phyloP scores from a whole-genome alignment of 2,113 vertebrate species.

The Gallinago media region DNA sequence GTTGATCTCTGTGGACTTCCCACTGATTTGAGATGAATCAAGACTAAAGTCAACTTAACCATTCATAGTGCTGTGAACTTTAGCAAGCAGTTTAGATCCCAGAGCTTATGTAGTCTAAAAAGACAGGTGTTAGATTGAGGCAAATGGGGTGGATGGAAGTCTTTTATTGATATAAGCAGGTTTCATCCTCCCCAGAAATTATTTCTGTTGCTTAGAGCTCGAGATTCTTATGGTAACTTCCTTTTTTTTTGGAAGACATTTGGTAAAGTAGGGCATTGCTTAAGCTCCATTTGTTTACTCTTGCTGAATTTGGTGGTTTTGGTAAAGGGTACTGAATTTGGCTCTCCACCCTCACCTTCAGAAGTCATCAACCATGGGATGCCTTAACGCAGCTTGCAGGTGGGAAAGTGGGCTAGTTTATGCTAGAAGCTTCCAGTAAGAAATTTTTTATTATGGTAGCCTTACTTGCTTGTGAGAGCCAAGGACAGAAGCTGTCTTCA shows the following conservation, averaged over 20 bases:
- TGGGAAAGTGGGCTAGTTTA: not conserved
- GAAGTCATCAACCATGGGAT: not conserved
- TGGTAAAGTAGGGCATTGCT: not conserved
- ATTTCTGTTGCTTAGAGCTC: not conserved
- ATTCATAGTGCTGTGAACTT: not conserved
- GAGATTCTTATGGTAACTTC: not conserved
- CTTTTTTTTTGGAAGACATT: not conserved
- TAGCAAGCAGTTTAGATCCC: not conserved
- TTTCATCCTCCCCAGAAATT: not conserved
- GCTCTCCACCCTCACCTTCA: not conserved
- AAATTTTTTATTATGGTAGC: not conserved
- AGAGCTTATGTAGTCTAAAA: not conserved
- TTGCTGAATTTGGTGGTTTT: not conserved
- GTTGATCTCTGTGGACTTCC: not conserved
- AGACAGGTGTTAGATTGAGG: not conserved
- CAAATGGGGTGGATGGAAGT: not conserved
- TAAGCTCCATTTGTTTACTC: not conserved
- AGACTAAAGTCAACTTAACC: not conserved
- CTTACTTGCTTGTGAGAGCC: not conserved
- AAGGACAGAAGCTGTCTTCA: not conserved
- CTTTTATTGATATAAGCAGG: not conserved
- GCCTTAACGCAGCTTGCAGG: accelerated
- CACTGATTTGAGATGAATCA: not conserved
- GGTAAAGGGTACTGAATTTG: not conserved
- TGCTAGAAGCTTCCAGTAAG: not conserved